Conservation (phyloP, 2,797 vertebrate genomes). For the Peromyscus aztecus region DNA sequence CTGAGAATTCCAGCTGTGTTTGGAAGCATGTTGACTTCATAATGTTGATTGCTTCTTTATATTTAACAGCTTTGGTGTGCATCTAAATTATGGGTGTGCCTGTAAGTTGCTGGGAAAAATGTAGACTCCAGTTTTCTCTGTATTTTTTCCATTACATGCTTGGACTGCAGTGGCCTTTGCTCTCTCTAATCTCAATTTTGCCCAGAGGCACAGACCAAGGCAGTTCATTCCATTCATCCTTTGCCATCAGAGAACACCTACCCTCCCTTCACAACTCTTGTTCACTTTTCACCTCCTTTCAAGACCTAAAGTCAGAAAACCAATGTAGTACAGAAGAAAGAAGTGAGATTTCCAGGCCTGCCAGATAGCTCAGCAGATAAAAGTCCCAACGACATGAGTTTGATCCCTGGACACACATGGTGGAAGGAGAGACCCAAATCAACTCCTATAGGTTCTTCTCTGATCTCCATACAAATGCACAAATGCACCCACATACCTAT, state of each 20-base stretch:
- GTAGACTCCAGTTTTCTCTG: neutral
- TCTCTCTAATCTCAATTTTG: constrained; percentile 43
- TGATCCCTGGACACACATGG: neutral
- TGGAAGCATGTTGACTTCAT: constrained; percentile 31
- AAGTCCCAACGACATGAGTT: neutral
- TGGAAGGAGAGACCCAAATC: neutral
- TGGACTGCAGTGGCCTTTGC: neutral
- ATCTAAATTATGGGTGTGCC: neutral
- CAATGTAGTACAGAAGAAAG: constrained; percentile 32
- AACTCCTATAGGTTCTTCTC: neutral
- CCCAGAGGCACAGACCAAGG: neutral
- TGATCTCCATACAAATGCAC: neutral
- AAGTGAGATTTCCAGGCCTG: neutral
- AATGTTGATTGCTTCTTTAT: constrained; percentile 7
- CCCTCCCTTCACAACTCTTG: neutral
- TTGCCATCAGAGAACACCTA: constrained; percentile 4
- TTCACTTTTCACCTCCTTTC: constrained; percentile 41
- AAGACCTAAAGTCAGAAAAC: neutral
- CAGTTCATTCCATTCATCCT: neutral
- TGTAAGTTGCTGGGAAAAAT: constrained; percentile 26
- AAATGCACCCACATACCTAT: neutral
- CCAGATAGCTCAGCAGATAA: neutral
- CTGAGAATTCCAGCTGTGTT: constrained; percentile 46
- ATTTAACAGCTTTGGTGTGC: constrained; percentile 45
- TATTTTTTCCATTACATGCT: constrained; percentile 4